phyloP scores from a whole-genome alignment of 2,888 invertebrate species.

The Apotomis turbidana region DNA sequence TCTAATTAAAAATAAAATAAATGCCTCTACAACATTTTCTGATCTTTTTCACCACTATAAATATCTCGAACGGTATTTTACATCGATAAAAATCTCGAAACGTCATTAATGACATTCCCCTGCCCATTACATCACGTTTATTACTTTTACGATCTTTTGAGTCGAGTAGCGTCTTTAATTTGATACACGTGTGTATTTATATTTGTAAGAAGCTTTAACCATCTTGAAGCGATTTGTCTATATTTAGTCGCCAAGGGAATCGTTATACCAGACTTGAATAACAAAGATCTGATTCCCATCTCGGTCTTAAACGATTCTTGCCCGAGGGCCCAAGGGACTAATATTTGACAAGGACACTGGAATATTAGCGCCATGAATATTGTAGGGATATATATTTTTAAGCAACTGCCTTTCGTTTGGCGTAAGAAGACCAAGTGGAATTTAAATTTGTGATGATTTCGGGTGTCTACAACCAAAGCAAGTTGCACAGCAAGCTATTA shows the following conservation, averaged over 20 bases:
- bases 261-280: background rate
- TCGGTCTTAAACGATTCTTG: background rate
- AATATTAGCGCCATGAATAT: conserved; percentile 7
- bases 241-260: background rate
- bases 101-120: background rate
- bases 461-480: too few species aligned
- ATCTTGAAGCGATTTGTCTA: background rate
- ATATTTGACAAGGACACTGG: conserved; percentile 13
- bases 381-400: background rate
- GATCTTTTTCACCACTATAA: background rate
- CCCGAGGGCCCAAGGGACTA: conserved; percentile 10
- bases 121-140: background rate
- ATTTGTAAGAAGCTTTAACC: background rate
- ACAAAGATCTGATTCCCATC: conserved; percentile 1
- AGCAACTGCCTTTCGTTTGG: too few species aligned
- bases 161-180: background rate
- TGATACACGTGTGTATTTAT: background rate
- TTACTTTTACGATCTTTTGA: background rate
- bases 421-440: too few species aligned
- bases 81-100: background rate
- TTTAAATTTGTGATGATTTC: too few species aligned
- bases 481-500: too few species aligned
- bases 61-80: background rate
- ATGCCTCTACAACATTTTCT: background rate
- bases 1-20: background rate